Percentiles rank a stretch among this genome's conserved stretches.
Evolutionary conservation across 2,113 vertebrate genomes (phyloP).

Genomic region (Oncorhynchus masou): DNA sequence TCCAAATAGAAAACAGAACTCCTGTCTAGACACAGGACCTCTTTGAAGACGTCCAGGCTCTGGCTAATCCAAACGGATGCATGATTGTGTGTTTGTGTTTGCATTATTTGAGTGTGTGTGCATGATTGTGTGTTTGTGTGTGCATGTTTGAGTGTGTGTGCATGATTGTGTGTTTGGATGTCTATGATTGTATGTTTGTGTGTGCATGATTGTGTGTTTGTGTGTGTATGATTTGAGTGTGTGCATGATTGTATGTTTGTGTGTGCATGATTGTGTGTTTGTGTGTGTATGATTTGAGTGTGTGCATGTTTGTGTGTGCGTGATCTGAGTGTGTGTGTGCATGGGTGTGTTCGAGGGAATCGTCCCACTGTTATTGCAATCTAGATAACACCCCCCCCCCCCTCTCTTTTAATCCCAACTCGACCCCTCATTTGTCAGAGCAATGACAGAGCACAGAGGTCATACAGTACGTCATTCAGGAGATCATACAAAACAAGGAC

Average conservation of each 20-base stretch:
- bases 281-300: neutral
- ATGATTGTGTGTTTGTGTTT: neutral
- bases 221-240: no score
- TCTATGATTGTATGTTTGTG: no score
- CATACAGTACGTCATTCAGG: constrained; percentile 29
- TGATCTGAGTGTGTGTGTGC: no score
- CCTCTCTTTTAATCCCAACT: neutral
- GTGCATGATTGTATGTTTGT: no score
- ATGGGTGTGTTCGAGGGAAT: no score
- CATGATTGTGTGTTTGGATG: no score
- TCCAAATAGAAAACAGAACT: constrained; percentile 37
- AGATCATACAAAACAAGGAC: neutral
- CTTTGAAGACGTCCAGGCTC: constrained; percentile 28
- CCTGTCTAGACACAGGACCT: constrained; percentile 28
- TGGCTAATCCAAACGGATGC: neutral
- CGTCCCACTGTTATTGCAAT: no score
- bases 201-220: no score
- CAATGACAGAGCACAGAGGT: no score
- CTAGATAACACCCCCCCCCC: neutral
- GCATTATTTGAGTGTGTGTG: neutral
- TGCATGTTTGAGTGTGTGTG: no score
- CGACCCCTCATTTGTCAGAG: neutral
- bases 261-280: neutral
- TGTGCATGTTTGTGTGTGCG: neutral
- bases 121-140: neutral